These are phyloP conservation scores for Macquaria australasica DNA, from an alignment of 2,113 vertebrate species.

Conservation along the genomic window DNA sequence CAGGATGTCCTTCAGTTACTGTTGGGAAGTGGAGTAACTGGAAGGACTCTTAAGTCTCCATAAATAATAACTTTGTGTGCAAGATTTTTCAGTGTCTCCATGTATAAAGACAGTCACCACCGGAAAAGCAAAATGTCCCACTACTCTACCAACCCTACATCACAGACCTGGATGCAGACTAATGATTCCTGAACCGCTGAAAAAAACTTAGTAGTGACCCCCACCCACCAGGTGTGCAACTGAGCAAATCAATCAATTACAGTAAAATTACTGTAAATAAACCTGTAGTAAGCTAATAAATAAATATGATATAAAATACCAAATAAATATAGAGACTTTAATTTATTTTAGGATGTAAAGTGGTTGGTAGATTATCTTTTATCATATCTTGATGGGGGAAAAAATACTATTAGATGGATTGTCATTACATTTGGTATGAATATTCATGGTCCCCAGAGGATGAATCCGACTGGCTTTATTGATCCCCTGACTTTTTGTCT, in stretches of 20 bases:
- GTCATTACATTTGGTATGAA: background rate
- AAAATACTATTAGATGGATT: background rate
- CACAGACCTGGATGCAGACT: background rate
- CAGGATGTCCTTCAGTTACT: background rate
- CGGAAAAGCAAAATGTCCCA: background rate
- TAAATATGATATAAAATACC: background rate
- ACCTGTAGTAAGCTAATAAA: background rate
- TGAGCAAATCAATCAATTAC: no score
- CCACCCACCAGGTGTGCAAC: no score
- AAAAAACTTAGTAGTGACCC: no score
- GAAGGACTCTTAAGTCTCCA: background rate
- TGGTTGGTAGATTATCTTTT: background rate
- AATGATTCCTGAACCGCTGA: background rate
- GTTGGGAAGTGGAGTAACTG: background rate
- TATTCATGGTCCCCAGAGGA: background rate
- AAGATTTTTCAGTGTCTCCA: background rate
- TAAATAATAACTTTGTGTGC: background rate
- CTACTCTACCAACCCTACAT: background rate
- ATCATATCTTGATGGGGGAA: background rate
- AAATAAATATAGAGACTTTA: background rate
- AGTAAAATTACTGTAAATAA: background rate
- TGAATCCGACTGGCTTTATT: background rate
- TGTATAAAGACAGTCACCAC: background rate
- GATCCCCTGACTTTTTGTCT: no score
- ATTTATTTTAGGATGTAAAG: background rate